A percentile compares a stretch with the other conserved stretches of the same genome.
Evolutionary conservation across 2,888 invertebrate genomes (phyloP).

Genomic region (Dolichomitus sp.): DNA sequence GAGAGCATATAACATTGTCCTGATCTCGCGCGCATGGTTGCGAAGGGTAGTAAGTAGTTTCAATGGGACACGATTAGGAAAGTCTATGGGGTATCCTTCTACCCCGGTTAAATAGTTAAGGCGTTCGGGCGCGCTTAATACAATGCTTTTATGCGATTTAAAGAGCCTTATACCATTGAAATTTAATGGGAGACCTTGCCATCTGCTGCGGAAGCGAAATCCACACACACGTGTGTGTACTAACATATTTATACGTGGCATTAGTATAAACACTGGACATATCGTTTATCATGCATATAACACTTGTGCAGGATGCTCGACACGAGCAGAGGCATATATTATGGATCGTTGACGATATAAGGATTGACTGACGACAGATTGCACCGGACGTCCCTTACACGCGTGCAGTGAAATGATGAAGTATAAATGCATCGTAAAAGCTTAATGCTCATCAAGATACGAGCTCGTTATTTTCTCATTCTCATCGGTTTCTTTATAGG

Average conservation of each 20-base stretch:
- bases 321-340: slow-evolving; percentile 5
- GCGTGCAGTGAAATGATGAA: background rate
- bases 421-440: background rate
- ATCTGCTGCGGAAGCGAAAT: slow-evolving; percentile 79
- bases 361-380: slow-evolving; percentile 14
- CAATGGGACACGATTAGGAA: slow-evolving; percentile 57
- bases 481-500: background rate
- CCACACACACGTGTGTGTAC: background rate
- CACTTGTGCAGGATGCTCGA: slow-evolving; percentile 22
- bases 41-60: slow-evolving; percentile 64
- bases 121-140: slow-evolving; percentile 48
- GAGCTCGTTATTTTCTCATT: background rate
- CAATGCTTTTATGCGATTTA: slow-evolving; percentile 58
- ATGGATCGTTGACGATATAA: slow-evolving; percentile 23
- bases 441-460: background rate
- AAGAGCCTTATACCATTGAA: slow-evolving; percentile 58
- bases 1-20: slow-evolving; percentile 45
- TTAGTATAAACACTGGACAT: background rate
- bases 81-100: slow-evolving; percentile 9
- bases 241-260: background rate
- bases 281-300: slow-evolving; percentile 6
- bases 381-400: slow-evolving; percentile 12
- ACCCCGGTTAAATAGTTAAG: slow-evolving; percentile 30
- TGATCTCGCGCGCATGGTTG: slow-evolving; percentile 12
- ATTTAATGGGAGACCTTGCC: slow-evolving; percentile 69